Conservation (phyloP, 2,797 vertebrate species). For the Myiotriccus ornatus region DNA sequence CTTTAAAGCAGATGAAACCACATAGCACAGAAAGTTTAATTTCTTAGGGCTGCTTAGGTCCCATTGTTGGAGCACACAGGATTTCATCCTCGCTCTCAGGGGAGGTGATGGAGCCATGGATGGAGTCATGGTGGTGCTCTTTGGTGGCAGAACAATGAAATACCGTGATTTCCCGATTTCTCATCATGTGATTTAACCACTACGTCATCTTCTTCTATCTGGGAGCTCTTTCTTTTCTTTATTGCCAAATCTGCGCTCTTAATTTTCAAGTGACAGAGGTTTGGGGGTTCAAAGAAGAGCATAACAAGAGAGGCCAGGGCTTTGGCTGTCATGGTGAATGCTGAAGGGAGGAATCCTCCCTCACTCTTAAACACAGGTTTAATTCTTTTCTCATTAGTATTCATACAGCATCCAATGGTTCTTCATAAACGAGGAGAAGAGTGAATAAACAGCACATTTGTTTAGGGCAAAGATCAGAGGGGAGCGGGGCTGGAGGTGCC, state of each 20-base stretch:
- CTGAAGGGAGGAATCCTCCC: background rate
- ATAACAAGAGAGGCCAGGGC: background rate
- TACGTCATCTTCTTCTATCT: background rate
- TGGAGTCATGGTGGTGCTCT: background rate
- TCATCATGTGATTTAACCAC: background rate
- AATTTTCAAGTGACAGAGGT: background rate
- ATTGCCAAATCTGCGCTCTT: background rate
- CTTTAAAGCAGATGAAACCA: background rate
- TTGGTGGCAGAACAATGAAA: background rate
- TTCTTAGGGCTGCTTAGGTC: background rate
- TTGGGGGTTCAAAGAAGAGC: background rate
- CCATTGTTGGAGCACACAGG: background rate
- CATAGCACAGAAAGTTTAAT: background rate
- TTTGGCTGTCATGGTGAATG: background rate
- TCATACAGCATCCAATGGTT: background rate
- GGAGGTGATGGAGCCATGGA: background rate
- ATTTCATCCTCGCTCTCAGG: background rate
- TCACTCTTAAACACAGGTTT: background rate
- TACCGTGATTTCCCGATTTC: background rate
- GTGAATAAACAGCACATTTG: constrained; percentile 46
- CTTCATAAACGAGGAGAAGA: background rate
- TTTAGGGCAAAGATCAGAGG: constrained; percentile 57
- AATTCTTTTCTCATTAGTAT: constrained; percentile 32
- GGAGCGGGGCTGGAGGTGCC: constrained; percentile 39
- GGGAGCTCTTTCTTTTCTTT: background rate